Base-by-base conservation (phyloP, 2,797 vertebrate species). In the Babyrousa celebensis region DNA sequence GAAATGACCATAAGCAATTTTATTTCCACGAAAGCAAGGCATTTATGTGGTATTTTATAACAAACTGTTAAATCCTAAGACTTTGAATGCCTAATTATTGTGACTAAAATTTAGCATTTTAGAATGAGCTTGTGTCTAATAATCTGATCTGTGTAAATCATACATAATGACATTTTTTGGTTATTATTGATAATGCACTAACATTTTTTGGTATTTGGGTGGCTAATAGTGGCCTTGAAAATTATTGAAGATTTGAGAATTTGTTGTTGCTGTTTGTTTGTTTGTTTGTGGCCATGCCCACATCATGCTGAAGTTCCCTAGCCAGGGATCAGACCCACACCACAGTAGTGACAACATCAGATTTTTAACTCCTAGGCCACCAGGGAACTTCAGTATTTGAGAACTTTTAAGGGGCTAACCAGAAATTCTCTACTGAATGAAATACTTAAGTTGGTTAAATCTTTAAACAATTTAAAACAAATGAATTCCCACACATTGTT, bases 61-160 rank as follows among this genome's bases (percentile, higher is more conserved):
- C 18, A 82, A 91, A 67, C 23, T 89, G 18, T 84, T 68, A 56
- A 83, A 84, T 56, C 32, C 17, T 43, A 70, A 84, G 54, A 15
- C 62, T 62, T 60, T 60, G 54, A 70, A 54, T 77, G 20, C 12
- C 20, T 70, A 77, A 43, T 21, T 88, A 32, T 14, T 65, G 6
- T 63, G 54, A 70, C 54, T 63, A 54, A 89, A 75, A 17, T 67
- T 89, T 89, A 84, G 23, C 60, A 60, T 68, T 83, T 84, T 60
- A 94, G 29, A 18, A 88, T 83, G 40, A 43, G 12, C 12, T 71
- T 14, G 4, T 54, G n/a, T 63, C 65, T 32, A 78, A 71, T 78
- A 27, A 56, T 78, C 43, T 15, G 6, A 63, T 65, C 54, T 71
- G n/a, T 63, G 6, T 58, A 36, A 86, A 75, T 62, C 7, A 68